A percentile compares a stretch with the other conserved stretches of the same genome.
phyloP scores from a whole-genome alignment of 2,888 invertebrate genomes.

The Scrobipalpa atriplicella region DNA sequence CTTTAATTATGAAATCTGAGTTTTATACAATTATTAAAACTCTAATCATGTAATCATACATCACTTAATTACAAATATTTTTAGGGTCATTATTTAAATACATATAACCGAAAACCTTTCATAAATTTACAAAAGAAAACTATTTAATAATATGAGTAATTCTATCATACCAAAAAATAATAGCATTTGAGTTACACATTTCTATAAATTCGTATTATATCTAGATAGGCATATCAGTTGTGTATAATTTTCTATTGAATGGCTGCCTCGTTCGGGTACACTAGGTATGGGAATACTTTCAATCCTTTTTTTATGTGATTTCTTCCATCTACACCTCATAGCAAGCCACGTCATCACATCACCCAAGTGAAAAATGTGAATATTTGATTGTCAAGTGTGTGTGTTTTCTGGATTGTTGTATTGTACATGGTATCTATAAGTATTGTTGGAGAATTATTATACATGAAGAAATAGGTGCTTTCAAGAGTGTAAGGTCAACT shows the following conservation, averaged over 20 bases:
- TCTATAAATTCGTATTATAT: too few species aligned
- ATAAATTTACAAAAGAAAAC: background rate
- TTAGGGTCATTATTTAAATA: conserved; percentile 4
- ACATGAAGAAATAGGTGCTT: conserved; percentile 8
- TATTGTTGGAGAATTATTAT: background rate
- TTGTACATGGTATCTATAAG: background rate
- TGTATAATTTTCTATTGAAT: background rate
- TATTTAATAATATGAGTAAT: too few species aligned
- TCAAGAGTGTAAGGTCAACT: background rate
- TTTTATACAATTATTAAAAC: background rate
- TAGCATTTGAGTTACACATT: too few species aligned
- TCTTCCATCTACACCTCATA: background rate
- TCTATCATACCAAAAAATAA: too few species aligned
- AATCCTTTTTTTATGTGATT: background rate
- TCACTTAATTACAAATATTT: background rate
- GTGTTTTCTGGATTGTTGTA: background rate
- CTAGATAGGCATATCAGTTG: conserved; percentile 19
- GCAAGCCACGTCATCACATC: background rate
- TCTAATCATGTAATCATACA: conserved; percentile 4
- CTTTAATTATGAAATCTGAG: too few species aligned
- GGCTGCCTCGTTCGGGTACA: background rate
- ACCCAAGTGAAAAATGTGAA: background rate
- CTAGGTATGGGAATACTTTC: too few species aligned
- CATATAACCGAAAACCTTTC: background rate
- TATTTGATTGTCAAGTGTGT: background rate